These are phyloP conservation scores for Calliphora vicina DNA, from an alignment of 1,140 invertebrate genomes.

Conservation along the genomic window DNA sequence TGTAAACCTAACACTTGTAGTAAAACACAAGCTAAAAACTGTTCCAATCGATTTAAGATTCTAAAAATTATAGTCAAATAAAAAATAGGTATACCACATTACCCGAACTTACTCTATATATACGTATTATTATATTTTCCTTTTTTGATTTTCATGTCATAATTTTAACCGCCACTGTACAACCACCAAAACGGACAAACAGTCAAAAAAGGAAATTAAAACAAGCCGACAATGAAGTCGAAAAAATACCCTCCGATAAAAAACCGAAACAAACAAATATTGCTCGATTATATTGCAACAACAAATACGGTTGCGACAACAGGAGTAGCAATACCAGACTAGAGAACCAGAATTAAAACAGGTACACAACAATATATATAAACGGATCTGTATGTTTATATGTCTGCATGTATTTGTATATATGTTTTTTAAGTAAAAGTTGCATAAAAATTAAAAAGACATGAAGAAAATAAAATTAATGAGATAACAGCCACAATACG, in stretches of 20 bases:
- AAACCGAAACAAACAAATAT: slow-evolving; percentile 23
- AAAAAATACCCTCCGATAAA: slow-evolving; percentile 4
- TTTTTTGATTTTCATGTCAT: too few species aligned
- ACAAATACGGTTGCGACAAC: slow-evolving; percentile 1
- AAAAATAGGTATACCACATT: too few species aligned
- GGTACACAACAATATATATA: background rate
- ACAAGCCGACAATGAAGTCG: background rate
- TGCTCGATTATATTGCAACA: background rate
- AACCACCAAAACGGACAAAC: background rate
- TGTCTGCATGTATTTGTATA: too few species aligned
- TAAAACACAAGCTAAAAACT: too few species aligned
- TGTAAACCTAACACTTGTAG: too few species aligned
- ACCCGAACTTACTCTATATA: too few species aligned
- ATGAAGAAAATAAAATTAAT: background rate
- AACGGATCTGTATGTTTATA: too few species aligned
- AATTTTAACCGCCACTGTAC: background rate
- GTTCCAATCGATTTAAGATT: too few species aligned
- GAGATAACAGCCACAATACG: background rate
- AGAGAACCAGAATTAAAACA: slow-evolving; percentile 17
- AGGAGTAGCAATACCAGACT: background rate
- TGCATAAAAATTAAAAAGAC: slow-evolving; percentile 20
- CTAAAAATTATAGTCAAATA: too few species aligned
- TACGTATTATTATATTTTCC: too few species aligned
- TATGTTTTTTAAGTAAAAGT: background rate
- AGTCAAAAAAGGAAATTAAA: background rate